Evolutionary conservation across 2,113 vertebrate genomes (phyloP).

Genomic region (Amphilophus citrinellus): DNA sequence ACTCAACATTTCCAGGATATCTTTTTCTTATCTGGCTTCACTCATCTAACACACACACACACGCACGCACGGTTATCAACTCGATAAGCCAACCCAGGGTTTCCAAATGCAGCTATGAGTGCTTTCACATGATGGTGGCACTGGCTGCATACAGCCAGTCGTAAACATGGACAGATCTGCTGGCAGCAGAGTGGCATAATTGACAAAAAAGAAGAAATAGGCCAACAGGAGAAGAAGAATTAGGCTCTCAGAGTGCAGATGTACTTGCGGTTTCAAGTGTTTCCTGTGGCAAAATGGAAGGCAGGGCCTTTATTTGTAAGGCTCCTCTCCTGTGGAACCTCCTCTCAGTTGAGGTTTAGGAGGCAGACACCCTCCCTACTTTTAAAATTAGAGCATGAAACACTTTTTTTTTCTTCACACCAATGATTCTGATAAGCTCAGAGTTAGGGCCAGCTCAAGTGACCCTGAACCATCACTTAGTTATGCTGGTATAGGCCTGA

Average conservation of each 20-base stretch:
- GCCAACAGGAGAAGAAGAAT: neutral
- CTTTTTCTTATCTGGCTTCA: neutral
- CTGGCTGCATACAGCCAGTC: neutral
- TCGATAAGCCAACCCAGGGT: neutral
- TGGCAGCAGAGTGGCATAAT: neutral
- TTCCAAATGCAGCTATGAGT: neutral
- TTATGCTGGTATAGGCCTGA: constrained; percentile 6
- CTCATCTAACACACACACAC: neutral
- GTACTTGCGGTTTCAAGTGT: neutral
- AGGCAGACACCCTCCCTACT: neutral
- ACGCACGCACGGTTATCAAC: neutral
- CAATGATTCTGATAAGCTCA: neutral
- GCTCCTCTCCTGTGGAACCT: neutral
- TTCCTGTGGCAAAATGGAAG: neutral
- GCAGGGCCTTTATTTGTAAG: neutral
- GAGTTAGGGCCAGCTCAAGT: neutral
- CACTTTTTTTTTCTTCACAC: neutral
- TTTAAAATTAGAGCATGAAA: neutral
- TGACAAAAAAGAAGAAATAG: neutral
- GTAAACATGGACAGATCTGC: neutral
- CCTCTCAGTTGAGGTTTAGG: neutral
- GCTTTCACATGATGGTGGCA: neutral
- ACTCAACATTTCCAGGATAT: neutral
- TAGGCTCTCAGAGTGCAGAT: neutral
- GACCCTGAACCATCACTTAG: constrained; percentile 6